Conservation (phyloP, 2,113 vertebrate species). For the Campylomormyrus numenius region DNA sequence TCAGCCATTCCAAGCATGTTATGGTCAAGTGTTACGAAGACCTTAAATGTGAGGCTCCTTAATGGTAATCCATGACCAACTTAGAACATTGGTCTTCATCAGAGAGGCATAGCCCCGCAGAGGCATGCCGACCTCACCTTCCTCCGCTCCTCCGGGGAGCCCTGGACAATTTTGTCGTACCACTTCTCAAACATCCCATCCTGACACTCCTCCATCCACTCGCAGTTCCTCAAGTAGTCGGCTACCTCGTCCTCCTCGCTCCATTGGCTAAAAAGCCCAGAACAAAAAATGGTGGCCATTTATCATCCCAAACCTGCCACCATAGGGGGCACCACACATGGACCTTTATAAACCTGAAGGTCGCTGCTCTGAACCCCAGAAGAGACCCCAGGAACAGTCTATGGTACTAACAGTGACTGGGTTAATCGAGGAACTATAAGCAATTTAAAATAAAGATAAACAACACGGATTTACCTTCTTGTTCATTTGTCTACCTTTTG, state of each 20-base stretch:
- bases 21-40: neutral
- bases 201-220: constrained; percentile 97
- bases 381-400: neutral
- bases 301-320: neutral
- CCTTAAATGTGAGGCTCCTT: neutral
- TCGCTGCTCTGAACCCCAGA: neutral
- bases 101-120: neutral
- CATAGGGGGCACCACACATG: neutral
- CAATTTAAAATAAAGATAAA: neutral
- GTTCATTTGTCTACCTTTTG: neutral
- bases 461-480: neutral
- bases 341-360: neutral
- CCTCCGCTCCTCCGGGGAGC: constrained; percentile 78
- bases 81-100: neutral
- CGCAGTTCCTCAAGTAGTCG: constrained; percentile 89
- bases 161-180: constrained; percentile 91
- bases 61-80: neutral
- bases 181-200: constrained; percentile 93
- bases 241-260: constrained; percentile 92
- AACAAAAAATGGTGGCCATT: neutral
- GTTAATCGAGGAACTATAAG: neutral
- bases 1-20: neutral
- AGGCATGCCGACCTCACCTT: constrained; percentile 64
- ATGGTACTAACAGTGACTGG: neutral
- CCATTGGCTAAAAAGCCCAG: constrained; percentile 71